Conservation (phyloP, 2,888 invertebrate species). For the Actias luna region DNA sequence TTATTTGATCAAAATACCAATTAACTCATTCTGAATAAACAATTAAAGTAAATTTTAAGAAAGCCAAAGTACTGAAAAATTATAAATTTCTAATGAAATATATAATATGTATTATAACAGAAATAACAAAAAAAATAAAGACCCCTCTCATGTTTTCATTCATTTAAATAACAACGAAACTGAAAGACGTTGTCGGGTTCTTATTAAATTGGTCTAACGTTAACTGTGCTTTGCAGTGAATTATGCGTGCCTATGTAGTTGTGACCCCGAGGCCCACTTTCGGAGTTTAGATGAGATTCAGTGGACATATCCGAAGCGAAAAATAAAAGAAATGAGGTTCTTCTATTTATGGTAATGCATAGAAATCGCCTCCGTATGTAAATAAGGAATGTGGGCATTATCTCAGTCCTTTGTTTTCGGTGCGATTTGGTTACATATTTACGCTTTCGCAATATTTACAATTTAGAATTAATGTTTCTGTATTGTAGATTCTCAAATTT, state of each 20-base stretch:
- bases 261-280: constrained; percentile 35
- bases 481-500: neutral
- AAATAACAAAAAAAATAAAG: neutral
- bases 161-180: neutral
- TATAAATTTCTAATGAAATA: neutral
- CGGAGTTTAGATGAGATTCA: constrained; percentile 30
- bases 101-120: neutral
- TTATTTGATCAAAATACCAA: too few relatives aligned
- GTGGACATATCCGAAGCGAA: constrained; percentile 25
- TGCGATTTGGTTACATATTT: neutral
- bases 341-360: constrained; percentile 11
- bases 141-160: neutral
- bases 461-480: neutral
- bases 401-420: constrained; percentile 11
- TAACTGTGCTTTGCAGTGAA: constrained; percentile 30
- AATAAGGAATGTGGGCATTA: constrained; percentile 7
- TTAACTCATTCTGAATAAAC: too few relatives aligned
- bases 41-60: neutral
- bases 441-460: constrained; percentile 4
- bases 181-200: constrained; percentile 23
- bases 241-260: constrained; percentile 30
- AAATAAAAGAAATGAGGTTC: constrained; percentile 18
- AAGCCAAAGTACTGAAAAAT: neutral
- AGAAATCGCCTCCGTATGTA: constrained; percentile 10
- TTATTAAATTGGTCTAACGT: constrained; percentile 26